phyloP scores from a whole-genome alignment of 2,113 vertebrate genomes.

The Meriones unguiculatus region DNA sequence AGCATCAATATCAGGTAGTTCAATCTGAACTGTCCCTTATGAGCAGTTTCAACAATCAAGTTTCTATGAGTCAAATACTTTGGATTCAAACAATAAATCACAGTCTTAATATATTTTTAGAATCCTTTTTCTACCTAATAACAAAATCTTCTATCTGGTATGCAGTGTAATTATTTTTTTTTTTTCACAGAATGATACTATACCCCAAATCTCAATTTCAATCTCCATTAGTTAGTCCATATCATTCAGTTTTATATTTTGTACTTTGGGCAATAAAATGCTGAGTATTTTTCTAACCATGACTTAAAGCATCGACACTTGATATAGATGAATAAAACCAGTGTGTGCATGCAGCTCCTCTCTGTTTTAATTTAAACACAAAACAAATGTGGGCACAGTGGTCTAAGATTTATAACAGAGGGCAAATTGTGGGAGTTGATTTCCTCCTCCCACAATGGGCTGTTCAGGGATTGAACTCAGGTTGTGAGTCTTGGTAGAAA shows the following conservation, averaged over 20 bases:
- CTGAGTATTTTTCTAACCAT: neutral
- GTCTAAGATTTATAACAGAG: neutral
- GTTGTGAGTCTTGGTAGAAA: neutral
- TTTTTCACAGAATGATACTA: neutral
- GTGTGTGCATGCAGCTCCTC: neutral
- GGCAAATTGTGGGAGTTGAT: neutral
- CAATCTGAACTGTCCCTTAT: neutral
- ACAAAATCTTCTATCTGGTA: slow-evolving; percentile 18
- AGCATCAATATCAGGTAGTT: slow-evolving; percentile 62
- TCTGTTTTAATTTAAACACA: slow-evolving; percentile 30
- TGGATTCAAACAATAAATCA: slow-evolving; percentile 33
- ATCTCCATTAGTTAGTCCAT: neutral
- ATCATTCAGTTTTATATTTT: neutral
- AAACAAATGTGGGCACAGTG: neutral
- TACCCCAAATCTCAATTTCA: slow-evolving; percentile 2
- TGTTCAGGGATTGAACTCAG: neutral
- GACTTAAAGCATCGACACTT: neutral
- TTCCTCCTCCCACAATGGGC: neutral
- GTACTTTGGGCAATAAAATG: neutral
- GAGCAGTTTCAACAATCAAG: slow-evolving; percentile 19
- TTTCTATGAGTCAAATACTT: neutral
- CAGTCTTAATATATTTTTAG: neutral
- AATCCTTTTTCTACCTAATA: neutral
- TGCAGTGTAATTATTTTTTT: neutral
- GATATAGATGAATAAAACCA: neutral